Base-by-base conservation (phyloP, 2,888 invertebrate genomes). In the Dryocosmus kuriphilus region DNA sequence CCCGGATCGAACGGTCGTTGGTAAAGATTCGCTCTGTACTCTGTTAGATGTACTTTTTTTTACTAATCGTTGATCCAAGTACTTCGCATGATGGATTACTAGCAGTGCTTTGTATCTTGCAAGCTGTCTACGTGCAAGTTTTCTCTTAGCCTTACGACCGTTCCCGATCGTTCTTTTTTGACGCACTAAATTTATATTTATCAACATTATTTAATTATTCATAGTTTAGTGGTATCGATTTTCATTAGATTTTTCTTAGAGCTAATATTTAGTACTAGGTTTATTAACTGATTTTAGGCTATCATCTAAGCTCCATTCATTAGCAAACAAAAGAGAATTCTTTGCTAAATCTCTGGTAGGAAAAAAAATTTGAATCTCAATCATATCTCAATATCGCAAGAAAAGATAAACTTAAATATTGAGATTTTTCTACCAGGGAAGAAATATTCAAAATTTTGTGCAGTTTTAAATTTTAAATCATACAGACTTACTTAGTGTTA, bases 1-100 rank as follows among this genome's bases (percentile, higher is more conserved):
- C 84, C 82, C 85, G 82, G 84, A 82, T 80, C 84, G 82, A 86
- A 86, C 86, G 86, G 86, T 86, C 86, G 83, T 84, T 86, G 86
- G 86, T 86, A 86, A 86, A 77, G 85, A 71, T 51, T 71, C 24
- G 16, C 14, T 51, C 30, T 71, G 16, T 71, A 55, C 11, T 27
- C 30, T 30, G 51, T 71, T 71, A 32, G 71, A 30, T 71, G 51
- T 55, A 51, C 7, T 24, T 41, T 65, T 65, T 8, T 65, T 32
- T 24, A 51, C 14, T 71, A 74, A 61, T 74, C 8, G 74, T 60
- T 74, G 60, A 22, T 74, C 61, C 35, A 74, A 35, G 19, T 74
- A 74, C 38, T 75, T 63, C 22, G 63, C 76, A 61, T 76, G 38
- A 62, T 62, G 22, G 11, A 38, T 51, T 67, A 46, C 19, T 75